These are phyloP conservation scores for Panagrolaimus sp. DNA, from an alignment of 1,140 invertebrate genomes.

Conservation along the genomic window DNA sequence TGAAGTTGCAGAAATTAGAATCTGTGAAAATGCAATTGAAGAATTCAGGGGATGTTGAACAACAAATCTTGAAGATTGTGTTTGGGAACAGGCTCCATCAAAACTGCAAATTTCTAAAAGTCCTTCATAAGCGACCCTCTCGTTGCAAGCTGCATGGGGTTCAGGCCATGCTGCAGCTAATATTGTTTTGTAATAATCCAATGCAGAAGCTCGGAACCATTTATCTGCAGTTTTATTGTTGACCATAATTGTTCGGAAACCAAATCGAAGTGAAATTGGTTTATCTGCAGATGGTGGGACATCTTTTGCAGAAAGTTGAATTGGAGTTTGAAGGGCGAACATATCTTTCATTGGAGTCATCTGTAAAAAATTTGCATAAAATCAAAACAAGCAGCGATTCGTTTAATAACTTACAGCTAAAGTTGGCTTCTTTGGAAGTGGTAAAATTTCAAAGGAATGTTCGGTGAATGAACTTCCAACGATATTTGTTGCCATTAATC, in stretches of 20 bases:
- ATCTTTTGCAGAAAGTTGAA: background rate
- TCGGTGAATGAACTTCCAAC: background rate
- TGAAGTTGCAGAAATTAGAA: too few species aligned
- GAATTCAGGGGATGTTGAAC: background rate
- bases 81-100: background rate
- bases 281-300: background rate
- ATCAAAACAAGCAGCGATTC: background rate
- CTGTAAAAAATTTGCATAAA: background rate
- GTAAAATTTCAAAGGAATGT: background rate
- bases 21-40: background rate
- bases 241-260: background rate
- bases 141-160: background rate
- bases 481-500: background rate
- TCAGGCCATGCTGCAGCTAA: background rate
- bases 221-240: background rate
- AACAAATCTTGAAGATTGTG: background rate
- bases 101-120: background rate
- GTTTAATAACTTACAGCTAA: background rate
- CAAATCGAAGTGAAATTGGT: constrained; percentile 4
- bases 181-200: constrained; percentile 11
- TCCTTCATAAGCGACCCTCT: background rate
- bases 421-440: background rate
- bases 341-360: background rate
- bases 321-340: constrained; percentile 3
- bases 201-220: background rate